phyloP scores from a whole-genome alignment of 92 coral and sea anemone genomes.

The Epizoanthus rinbou region DNA sequence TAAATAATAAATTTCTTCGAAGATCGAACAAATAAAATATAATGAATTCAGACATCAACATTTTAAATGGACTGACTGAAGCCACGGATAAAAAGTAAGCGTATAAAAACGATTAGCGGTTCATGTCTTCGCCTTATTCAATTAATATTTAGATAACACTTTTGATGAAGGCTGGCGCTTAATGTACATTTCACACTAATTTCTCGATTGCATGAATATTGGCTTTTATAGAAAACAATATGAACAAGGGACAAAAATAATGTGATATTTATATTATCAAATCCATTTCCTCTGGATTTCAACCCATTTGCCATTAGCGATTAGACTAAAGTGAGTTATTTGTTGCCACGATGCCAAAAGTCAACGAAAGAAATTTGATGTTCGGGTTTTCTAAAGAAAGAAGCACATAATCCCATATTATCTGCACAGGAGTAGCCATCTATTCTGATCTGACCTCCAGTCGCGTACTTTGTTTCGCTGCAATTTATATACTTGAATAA shows the following conservation, averaged over 20 bases:
- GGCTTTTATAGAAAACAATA: no score
- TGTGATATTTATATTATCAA: background rate
- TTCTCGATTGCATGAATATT: no score
- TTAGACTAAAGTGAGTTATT: background rate
- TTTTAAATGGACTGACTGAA: no score
- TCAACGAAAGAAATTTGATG: background rate
- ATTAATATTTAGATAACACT: background rate
- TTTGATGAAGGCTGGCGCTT: background rate
- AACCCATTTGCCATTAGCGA: background rate
- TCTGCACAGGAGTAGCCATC: background rate
- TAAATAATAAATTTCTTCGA: no score
- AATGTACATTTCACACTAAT: slow-evolving; percentile 1
- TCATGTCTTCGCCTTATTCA: background rate
- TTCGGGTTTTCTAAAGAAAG: background rate
- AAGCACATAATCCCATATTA: background rate
- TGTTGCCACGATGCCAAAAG: background rate
- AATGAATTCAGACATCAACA: no score
- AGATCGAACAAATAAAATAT: no score
- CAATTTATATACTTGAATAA: background rate
- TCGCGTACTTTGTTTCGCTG: background rate
- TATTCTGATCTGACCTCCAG: background rate
- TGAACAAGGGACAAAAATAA: no score
- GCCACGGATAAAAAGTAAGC: no score
- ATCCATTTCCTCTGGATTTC: background rate
- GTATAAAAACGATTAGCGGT: no score